Base-by-base conservation (phyloP, 2,797 vertebrate genomes). In the Takifugu ocellatus region DNA sequence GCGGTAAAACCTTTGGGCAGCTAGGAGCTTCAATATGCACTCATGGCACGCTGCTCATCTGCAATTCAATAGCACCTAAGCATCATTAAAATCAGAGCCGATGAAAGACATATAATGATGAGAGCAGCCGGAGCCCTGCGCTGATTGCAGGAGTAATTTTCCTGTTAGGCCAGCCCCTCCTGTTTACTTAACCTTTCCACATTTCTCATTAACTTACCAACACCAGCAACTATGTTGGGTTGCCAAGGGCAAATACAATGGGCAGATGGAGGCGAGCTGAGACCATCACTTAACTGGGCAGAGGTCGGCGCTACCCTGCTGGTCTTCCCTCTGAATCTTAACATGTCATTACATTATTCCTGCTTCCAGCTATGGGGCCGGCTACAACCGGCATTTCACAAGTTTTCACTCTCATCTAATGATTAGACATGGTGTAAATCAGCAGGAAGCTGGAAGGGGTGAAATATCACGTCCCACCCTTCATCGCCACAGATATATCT, bases 151-250 rank as follows among this genome's bases (percentile, higher is more conserved):
- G 74, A 75, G 84, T 88, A 77, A 90, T 90, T 90, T 88, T 84
- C 83, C 83, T 77, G 82, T 88, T 84, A 88, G 82, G 69, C 78
- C 51, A 68, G 82, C 84, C 87, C 86, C 86, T 90, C 88, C 90
- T 91, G 90, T 91, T 91, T 91, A 88, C 86, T 87, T 92, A 91
- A 92, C 91, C 91, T 91, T 90, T 91, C 81, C 66, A 49, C 82
- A 85, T 84, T 83, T 84, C 90, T 91, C 88, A 92, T 91, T 92
- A 91, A 86, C 89, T 89, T 80, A 59, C 79, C 82, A 83, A 76
- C 81, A 81, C 82, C 73, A 78, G 75, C 71, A 64, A 77, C 79
- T 82, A 81, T 70, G 77, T 82, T 77, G 78, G 82, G 85, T 85
- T 91, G 89, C 90, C 86, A 87, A 82, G 87, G 87, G 86, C 89